phyloP scores from a whole-genome alignment of 2,113 vertebrate genomes.

The Stegastes partitus region DNA sequence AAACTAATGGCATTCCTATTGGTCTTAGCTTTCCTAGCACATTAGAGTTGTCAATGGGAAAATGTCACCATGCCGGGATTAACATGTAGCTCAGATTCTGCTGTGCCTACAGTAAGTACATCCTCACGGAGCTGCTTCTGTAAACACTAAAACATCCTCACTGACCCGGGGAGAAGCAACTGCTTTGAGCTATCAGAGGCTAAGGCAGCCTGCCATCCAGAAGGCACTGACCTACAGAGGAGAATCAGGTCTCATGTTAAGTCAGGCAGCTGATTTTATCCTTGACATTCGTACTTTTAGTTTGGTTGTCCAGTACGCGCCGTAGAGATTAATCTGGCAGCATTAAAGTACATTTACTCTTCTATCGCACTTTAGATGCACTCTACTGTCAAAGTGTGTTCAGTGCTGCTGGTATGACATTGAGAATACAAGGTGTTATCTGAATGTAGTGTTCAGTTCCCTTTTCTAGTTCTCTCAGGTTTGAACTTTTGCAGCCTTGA shows the following conservation, averaged over 20 bases:
- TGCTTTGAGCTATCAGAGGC: slow-evolving; percentile 34
- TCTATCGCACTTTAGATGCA: neutral
- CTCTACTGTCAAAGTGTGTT: slow-evolving; percentile 7
- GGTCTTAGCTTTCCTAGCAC: neutral
- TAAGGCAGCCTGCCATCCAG: slow-evolving; percentile 21
- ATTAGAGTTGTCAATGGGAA: neutral
- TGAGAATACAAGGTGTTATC: slow-evolving; percentile 27
- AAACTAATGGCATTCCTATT: neutral
- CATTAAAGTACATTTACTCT: slow-evolving; percentile 19
- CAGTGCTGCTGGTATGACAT: slow-evolving; percentile 6
- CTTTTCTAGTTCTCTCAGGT: neutral
- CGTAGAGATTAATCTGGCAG: slow-evolving; percentile 6
- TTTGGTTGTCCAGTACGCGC: slow-evolving; percentile 6
- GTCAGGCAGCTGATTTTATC: slow-evolving; percentile 53
- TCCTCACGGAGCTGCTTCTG: neutral
- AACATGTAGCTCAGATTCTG: slow-evolving; percentile 11
- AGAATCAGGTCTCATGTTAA: slow-evolving; percentile 56
- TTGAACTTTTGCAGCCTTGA: slow-evolving; percentile 9
- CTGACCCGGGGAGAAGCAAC: slow-evolving; percentile 63
- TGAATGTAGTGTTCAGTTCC: slow-evolving; percentile 11
- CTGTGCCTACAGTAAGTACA: neutral
- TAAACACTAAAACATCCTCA: slow-evolving; percentile 24
- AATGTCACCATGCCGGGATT: neutral
- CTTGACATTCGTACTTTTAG: neutral
- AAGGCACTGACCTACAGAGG: slow-evolving; percentile 63